Conservation (phyloP, 2,113 vertebrate species). For the Grantiella picta region DNA sequence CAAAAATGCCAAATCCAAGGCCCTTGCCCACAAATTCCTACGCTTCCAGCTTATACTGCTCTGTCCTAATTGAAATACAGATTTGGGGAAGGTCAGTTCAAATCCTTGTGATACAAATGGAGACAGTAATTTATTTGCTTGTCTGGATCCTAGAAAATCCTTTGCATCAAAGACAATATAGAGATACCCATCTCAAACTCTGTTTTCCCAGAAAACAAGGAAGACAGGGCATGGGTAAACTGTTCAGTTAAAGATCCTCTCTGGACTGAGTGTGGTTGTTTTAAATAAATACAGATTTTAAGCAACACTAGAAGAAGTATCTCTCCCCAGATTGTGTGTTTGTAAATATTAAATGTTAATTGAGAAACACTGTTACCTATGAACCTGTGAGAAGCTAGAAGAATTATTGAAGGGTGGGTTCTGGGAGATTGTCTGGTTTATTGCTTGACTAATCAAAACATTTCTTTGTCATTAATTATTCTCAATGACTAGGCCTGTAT, state of each 20-base stretch:
- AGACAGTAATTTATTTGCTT: not conserved
- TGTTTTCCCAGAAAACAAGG: not conserved
- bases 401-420: not conserved
- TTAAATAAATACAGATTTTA: not conserved
- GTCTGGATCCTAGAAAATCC: not conserved
- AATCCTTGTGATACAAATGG: not conserved
- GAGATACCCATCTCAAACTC: not conserved
- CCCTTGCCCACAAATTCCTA: not conserved
- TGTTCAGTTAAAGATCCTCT: not conserved
- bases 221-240: not conserved
- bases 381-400: not conserved
- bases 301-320: not conserved
- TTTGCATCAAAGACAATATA: not conserved
- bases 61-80: not conserved
- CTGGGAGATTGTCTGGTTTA: not conserved
- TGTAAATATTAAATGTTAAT: not conserved
- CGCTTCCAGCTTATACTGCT: not conserved
- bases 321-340: not conserved
- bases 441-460: slow-evolving; percentile 40
- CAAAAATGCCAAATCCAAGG: not conserved
- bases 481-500: not conserved
- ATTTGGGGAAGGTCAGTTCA: not conserved
- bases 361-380: not conserved
- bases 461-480: slow-evolving; percentile 47
- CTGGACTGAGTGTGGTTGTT: not conserved